These are phyloP conservation scores for Sweltsa coloradensis DNA, from an alignment of 1,140 invertebrate species.

Conservation along the genomic window DNA sequence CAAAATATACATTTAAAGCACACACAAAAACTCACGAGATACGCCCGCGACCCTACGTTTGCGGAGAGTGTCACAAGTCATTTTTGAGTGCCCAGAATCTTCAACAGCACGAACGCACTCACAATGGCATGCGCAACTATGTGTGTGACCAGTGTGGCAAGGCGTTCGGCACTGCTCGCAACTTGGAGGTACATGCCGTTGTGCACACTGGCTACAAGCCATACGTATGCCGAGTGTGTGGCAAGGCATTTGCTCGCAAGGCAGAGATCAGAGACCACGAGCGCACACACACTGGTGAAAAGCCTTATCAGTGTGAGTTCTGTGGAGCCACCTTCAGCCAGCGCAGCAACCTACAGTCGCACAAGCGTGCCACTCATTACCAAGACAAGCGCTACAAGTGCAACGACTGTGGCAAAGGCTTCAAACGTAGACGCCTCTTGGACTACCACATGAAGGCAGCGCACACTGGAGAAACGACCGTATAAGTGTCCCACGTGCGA, in stretches of 20 bases:
- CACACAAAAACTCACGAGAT: conserved; percentile 61
- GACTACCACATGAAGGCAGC: conserved; percentile 72
- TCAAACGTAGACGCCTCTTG: conserved; percentile 57
- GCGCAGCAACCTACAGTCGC: conserved; percentile 64
- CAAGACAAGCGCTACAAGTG: conserved; percentile 64
- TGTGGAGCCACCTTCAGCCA: conserved; percentile 67
- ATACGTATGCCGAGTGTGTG: conserved; percentile 53
- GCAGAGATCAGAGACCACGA: conserved; percentile 67
- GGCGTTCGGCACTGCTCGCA: conserved; percentile 59
- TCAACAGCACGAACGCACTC: conserved; percentile 56
- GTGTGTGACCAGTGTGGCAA: conserved; percentile 57
- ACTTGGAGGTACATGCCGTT: conserved; percentile 59
- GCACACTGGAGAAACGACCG: conserved; percentile 66
- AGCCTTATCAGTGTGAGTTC: conserved; percentile 68
- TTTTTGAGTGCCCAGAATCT: conserved; percentile 65
- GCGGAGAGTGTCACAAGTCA: conserved; percentile 51
- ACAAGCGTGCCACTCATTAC: conserved; percentile 63
- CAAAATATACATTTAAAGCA: conserved; percentile 61
- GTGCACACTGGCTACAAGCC: conserved; percentile 59
- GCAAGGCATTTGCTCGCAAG: conserved; percentile 59
- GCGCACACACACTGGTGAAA: conserved; percentile 74
- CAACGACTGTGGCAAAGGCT: conserved; percentile 52
- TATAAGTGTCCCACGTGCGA: conserved; percentile 57
- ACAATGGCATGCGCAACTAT: conserved; percentile 53
- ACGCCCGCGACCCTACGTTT: conserved; percentile 52